Evolutionary conservation across 2,797 vertebrate species (phyloP).

Genomic region (Trematomus bernacchii): DNA sequence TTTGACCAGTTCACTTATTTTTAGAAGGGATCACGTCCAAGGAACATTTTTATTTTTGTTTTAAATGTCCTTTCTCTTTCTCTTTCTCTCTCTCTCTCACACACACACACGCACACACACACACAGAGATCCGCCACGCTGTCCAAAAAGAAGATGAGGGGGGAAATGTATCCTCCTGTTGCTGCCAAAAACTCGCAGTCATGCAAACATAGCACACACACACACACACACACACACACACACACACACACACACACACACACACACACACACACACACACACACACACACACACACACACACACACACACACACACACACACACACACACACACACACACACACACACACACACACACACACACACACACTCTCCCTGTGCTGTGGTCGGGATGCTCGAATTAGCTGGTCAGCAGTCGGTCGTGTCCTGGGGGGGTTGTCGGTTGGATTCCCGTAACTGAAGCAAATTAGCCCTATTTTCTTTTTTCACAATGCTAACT

Average conservation of each 20-base stretch:
- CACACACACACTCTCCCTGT: constrained; percentile 39
- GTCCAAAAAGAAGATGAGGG: constrained; percentile 67
- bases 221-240: constrained; percentile 31
- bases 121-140: constrained; percentile 26
- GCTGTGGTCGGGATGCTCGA: constrained; percentile 77
- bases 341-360: constrained; percentile 26
- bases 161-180: constrained; percentile 60
- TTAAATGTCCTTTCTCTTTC: constrained; percentile 20
- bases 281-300: constrained; percentile 33
- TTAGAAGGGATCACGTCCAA: constrained; percentile 69
- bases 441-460: constrained; percentile 78
- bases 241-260: constrained; percentile 25
- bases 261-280: constrained; percentile 28
- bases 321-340: constrained; percentile 33
- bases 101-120: neutral
- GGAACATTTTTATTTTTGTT: constrained; percentile 59
- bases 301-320: constrained; percentile 25
- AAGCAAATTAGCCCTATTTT: constrained; percentile 61
- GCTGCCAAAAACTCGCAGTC: constrained; percentile 71
- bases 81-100: neutral
- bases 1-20: constrained; percentile 77
- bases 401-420: constrained; percentile 79
- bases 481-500: constrained; percentile 56
- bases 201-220: constrained; percentile 60
- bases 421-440: constrained; percentile 66